Percentiles rank a stretch among this genome's conserved stretches.
Conservation (phyloP, 2,888 invertebrate genomes). For the Eurois occulta region DNA sequence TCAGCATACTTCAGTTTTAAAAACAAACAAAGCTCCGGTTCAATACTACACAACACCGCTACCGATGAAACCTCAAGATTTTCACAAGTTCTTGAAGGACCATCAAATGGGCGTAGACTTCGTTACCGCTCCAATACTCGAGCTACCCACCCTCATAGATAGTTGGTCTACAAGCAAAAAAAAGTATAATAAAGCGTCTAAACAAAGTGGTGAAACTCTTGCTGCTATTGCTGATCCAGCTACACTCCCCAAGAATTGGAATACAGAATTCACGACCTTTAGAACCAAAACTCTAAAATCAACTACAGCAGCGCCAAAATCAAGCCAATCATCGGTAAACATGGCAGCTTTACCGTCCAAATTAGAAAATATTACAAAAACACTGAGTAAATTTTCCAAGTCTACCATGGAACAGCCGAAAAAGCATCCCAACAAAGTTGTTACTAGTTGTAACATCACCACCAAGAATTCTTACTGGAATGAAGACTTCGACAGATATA, state of each 20-base stretch:
- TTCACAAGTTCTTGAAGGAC: conserved; percentile 79
- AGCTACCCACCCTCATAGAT: conserved; percentile 44
- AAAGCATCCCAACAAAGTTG: neutral
- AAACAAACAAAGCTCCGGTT: conserved; percentile 72
- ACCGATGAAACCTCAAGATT: conserved; percentile 78
- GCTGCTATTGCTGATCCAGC: too few relatives aligned
- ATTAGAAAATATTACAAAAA: neutral
- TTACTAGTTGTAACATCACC: accelerated
- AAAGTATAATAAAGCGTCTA: neutral
- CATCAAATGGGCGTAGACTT: conserved; percentile 77
- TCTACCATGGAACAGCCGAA: neutral
- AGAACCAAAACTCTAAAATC: neutral
- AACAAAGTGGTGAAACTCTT: neutral
- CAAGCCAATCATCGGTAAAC: neutral
- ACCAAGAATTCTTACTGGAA: neutral
- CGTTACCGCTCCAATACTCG: conserved; percentile 73
- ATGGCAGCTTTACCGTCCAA: neutral
- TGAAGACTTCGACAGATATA: conserved; percentile 25
- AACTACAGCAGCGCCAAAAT: neutral
- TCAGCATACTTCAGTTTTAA: conserved; percentile 67
- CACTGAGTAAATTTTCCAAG: neutral
- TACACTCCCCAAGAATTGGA: neutral
- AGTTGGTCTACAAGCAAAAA: neutral
- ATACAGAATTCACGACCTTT: neutral
- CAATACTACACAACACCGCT: conserved; percentile 81